phyloP scores from a whole-genome alignment of 2,113 vertebrate genomes.

The Myotis brandtii region DNA sequence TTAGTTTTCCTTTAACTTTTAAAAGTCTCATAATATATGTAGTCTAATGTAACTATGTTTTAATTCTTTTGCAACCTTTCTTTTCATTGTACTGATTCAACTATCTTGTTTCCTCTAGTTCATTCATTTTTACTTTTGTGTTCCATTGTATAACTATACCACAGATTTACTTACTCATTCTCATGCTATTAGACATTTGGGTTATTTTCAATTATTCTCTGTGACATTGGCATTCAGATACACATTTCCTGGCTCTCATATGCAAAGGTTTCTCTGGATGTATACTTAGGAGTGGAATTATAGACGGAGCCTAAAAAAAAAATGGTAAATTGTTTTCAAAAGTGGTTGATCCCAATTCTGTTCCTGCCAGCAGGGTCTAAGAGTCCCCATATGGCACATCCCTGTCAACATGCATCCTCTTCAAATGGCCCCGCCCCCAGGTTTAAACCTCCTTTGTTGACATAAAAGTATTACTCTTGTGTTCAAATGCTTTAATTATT shows the following conservation, averaged over 20 bases:
- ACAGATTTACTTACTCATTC: not conserved
- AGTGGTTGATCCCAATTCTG: not conserved
- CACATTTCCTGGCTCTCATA: not conserved
- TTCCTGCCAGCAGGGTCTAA: not conserved
- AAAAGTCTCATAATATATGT: not conserved
- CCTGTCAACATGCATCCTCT: not conserved
- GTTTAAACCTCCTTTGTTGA: too few species aligned
- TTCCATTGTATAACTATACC: not conserved
- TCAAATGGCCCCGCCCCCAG: too few species aligned
- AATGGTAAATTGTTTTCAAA: not conserved
- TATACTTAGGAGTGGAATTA: not conserved
- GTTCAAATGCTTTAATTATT: not conserved
- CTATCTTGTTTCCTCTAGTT: slow-evolving; percentile 1
- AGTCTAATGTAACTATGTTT: not conserved
- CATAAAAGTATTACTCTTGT: too few species aligned
- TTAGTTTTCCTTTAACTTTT: not conserved
- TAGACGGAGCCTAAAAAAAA: not conserved
- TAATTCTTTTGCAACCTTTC: not conserved
- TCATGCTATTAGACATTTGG: not conserved
- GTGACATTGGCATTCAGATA: not conserved
- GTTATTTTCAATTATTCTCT: not conserved
- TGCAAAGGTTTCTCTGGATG: not conserved
- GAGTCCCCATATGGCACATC: not conserved
- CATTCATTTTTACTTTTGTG: not conserved
- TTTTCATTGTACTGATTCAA: not conserved